These are phyloP conservation scores for Syncerus caffer DNA, from an alignment of 2,797 vertebrate species.

Conservation along the genomic window DNA sequence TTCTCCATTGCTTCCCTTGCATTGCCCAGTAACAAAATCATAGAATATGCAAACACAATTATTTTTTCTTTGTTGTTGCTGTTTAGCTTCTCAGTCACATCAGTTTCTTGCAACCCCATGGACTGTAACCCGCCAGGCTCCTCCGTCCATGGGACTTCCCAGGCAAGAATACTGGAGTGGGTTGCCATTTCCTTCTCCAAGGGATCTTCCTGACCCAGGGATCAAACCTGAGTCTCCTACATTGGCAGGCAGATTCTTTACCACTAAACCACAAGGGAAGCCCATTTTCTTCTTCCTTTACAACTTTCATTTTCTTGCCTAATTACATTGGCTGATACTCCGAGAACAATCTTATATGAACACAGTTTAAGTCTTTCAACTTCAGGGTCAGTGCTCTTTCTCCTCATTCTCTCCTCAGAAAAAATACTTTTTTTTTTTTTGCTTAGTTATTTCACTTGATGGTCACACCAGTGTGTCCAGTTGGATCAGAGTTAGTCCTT, in stretches of 20 bases:
- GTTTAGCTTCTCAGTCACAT: background rate
- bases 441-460: background rate
- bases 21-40: background rate
- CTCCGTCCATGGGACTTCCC: background rate
- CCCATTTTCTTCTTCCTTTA: background rate
- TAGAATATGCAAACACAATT: background rate
- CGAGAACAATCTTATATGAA: background rate
- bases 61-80: background rate
- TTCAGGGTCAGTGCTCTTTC: background rate
- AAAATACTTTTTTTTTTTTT: background rate
- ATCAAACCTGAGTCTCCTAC: background rate
- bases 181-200: background rate
- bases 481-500: background rate
- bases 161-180: background rate
- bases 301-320: background rate
- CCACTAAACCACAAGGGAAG: background rate
- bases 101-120: background rate
- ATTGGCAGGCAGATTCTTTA: background rate
- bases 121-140: background rate
- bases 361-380: background rate
- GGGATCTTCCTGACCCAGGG: background rate
- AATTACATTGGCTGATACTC: background rate
- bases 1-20: background rate
- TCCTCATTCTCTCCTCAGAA: background rate
- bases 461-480: background rate